phyloP scores from a whole-genome alignment of 92 coral and sea anemone genomes.

The Umimayanthus chanpuru region DNA sequence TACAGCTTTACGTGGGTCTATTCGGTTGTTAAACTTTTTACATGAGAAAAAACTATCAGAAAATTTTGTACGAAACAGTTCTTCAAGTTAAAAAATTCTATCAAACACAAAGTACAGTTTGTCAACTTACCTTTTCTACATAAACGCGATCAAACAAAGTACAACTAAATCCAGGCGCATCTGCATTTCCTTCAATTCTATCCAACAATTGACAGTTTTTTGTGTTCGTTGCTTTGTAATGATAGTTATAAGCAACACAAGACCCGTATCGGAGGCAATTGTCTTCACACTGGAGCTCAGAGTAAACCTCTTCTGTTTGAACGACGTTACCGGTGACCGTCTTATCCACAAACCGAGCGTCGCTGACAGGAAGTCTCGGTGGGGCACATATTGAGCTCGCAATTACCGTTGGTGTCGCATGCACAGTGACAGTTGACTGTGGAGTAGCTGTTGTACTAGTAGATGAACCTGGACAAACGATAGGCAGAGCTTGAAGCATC shows the following conservation, averaged over 20 bases:
- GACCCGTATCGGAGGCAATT: constrained; percentile 44
- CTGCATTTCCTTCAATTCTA: neutral
- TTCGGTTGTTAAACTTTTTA: too few species aligned
- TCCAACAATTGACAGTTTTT: constrained; percentile 46
- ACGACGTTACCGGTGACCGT: constrained; percentile 49
- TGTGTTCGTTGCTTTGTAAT: constrained; percentile 17
- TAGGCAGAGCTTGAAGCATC: neutral
- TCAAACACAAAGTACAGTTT: neutral
- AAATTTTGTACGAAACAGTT: neutral
- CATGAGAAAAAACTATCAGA: neutral
- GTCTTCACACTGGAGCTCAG: constrained; percentile 63
- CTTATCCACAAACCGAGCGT: constrained; percentile 37
- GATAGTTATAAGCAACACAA: constrained; percentile 60
- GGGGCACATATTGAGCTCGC: neutral
- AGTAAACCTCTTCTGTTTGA: constrained; percentile 41
- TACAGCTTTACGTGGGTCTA: too few species aligned
- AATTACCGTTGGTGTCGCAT: neutral
- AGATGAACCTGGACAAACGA: neutral
- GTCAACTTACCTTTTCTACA: constrained; percentile 42
- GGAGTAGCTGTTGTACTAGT: neutral
- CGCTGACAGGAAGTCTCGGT: constrained; percentile 42
- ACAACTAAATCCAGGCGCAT: constrained; percentile 36
- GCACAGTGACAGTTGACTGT: neutral
- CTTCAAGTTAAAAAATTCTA: too few species aligned
- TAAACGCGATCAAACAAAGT: constrained; percentile 56